Evolutionary conservation across 2,797 vertebrate genomes (phyloP).

Genomic region (Melanotaenia parkinsoni): DNA sequence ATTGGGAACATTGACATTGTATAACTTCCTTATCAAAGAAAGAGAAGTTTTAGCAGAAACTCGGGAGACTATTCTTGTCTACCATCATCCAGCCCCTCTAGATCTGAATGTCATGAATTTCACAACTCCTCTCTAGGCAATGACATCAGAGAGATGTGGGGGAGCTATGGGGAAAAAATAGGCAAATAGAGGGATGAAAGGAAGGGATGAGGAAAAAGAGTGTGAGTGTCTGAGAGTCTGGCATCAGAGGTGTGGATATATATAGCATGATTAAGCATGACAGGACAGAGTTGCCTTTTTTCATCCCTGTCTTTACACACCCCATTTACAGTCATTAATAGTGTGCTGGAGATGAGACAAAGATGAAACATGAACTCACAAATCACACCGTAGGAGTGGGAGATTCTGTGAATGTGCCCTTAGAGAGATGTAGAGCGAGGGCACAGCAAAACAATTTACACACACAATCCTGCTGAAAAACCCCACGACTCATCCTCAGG

Average conservation of each 20-base stretch:
- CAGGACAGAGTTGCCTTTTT: constrained; percentile 27
- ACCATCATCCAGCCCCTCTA: constrained; percentile 51
- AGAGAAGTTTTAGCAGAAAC: constrained; percentile 56
- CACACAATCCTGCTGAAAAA: constrained; percentile 32
- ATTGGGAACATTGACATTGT: constrained; percentile 55
- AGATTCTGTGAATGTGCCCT: constrained; percentile 42
- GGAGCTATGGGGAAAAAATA: constrained; percentile 1
- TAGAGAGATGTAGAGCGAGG: constrained; percentile 33
- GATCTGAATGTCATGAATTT: constrained; percentile 67
- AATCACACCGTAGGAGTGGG: constrained; percentile 37
- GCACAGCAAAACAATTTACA: constrained; percentile 39
- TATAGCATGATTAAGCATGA: constrained; percentile 28
- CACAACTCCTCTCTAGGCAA: constrained; percentile 61
- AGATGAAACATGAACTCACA: constrained; percentile 38
- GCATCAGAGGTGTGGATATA: constrained; percentile 21
- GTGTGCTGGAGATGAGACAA: constrained; percentile 31
- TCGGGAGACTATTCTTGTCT: constrained; percentile 63
- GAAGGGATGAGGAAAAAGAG: constrained; percentile 3
- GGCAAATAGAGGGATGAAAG: constrained; percentile 4
- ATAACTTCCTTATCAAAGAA: constrained; percentile 68
- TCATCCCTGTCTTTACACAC: constrained; percentile 21
- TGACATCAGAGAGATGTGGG: constrained; percentile 46
- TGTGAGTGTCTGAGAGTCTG: constrained; percentile 23
- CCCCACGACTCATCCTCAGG: constrained; percentile 51
- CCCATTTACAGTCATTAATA: constrained; percentile 19